Base-by-base conservation (phyloP, 2,113 vertebrate genomes). In the Melospiza melodia region DNA sequence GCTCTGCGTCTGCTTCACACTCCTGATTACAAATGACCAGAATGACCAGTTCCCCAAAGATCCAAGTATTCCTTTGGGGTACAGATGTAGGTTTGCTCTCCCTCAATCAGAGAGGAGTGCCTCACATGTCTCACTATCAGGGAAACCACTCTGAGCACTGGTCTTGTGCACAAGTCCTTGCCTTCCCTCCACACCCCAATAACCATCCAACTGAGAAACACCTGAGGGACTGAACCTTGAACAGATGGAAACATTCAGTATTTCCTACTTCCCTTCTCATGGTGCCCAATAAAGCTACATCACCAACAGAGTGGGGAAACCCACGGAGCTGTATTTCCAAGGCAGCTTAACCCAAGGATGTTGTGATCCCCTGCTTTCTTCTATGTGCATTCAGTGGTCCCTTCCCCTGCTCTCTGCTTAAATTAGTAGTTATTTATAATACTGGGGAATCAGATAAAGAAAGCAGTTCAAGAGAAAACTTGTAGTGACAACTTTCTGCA, bases 31-130 rank as follows among this genome's bases (percentile, higher is more conserved):
- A 54, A 30, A 49, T 35, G 28, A 44, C 20, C 43, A 55, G 11
- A 82, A 87, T 15, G 75, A 82, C 25, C 35, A 68, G 52, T 3
- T 92, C 25, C 37, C 37, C 73, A 37, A 73, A 54, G 46, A 72
- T 7, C 46, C 58, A 73, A 77, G 41, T 8, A 52, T 28, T 65
- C 30, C 62, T 76, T 6, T 37, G 68, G 46, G 55, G 48, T 69
- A 66, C 15, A 86, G 15, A 77, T 11, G 14, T 9, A 31, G 33
- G 31, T 67, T 66, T 78, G 30, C 37, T 41, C 17, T 75, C 72
- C 52, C 27, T 67, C 41, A 76, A 4, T 10, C 21, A 23, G 1
- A 72, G 12, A 15, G 24, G 58, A 85, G 35, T 0, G 0, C 23
- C 35, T 71, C 18, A 4, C 10, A 10, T n/a, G 39, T 92, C 51